These are phyloP conservation scores for Toxotes jaculatrix DNA, from an alignment of 2,113 vertebrate genomes.

Conservation along the genomic window DNA sequence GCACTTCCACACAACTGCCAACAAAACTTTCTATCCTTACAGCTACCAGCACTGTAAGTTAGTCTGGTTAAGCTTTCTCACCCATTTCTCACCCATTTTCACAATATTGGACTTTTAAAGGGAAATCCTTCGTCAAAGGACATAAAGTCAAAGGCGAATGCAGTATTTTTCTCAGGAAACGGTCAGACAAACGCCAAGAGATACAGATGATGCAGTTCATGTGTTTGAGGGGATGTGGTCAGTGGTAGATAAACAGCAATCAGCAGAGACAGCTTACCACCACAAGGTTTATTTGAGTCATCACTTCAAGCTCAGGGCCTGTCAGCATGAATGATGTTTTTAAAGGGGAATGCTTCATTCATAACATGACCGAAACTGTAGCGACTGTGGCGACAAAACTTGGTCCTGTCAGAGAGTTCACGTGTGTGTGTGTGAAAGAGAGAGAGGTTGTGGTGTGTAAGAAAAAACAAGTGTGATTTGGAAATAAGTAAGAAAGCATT, in stretches of 20 bases:
- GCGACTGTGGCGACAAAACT: not conserved
- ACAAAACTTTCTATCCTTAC: too few relatives aligned
- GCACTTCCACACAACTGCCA: too few relatives aligned
- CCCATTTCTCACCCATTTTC: too few relatives aligned
- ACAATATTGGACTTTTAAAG: too few relatives aligned
- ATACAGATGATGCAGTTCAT: not conserved
- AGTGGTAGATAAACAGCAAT: not conserved
- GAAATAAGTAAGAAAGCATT: not conserved
- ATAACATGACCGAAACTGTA: conserved; percentile 15
- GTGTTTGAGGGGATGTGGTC: conserved; percentile 14
- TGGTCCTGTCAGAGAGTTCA: not conserved
- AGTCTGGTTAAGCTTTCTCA: too few relatives aligned
- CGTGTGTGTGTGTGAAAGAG: not conserved
- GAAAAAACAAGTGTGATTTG: not conserved
- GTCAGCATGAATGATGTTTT: conserved; percentile 19
- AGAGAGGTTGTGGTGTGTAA: not conserved
- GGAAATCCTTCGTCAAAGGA: not conserved
- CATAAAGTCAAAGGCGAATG: not conserved
- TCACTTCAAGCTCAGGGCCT: not conserved
- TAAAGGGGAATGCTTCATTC: conserved; percentile 14
- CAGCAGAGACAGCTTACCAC: not conserved
- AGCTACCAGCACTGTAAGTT: too few relatives aligned
- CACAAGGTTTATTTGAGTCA: conserved; percentile 34
- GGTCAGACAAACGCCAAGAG: not conserved
- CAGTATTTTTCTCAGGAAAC: not conserved